Conservation (phyloP, 2,888 invertebrate genomes). For the Drosophila merina region DNA sequence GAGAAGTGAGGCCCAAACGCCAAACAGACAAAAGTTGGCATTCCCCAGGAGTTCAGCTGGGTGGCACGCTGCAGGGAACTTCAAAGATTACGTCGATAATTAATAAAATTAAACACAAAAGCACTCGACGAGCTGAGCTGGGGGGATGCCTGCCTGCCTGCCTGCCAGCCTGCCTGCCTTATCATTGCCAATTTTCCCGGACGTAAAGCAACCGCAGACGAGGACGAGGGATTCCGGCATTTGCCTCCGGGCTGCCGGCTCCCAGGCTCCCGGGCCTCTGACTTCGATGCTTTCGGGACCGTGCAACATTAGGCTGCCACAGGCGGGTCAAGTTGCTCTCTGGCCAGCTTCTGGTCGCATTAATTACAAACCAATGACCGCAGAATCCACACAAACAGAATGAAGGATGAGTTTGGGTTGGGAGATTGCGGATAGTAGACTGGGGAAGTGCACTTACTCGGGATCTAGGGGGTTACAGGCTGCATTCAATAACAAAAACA, state of each 20-base stretch:
- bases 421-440: background rate
- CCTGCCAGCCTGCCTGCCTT: background rate
- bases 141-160: background rate
- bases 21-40: slow-evolving; percentile 34
- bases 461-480: background rate
- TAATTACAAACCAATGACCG: slow-evolving; percentile 79
- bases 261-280: background rate
- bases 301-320: slow-evolving; percentile 52
- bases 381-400: slow-evolving; percentile 49
- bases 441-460: background rate
- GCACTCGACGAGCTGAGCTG: slow-evolving; percentile 57
- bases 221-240: slow-evolving; percentile 1
- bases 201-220: slow-evolving; percentile 32
- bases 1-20: slow-evolving; percentile 2
- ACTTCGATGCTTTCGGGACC: slow-evolving; percentile 13
- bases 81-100: slow-evolving; percentile 76
- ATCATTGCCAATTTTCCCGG: background rate
- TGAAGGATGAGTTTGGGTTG: slow-evolving; percentile 6
- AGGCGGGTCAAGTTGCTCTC: slow-evolving; percentile 49
- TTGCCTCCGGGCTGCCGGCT: background rate
- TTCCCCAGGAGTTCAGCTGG: slow-evolving; percentile 5
- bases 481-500: background rate
- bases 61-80: slow-evolving; percentile 18
- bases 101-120: slow-evolving; percentile 79
- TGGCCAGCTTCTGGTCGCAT: slow-evolving; percentile 65